Conservation (phyloP, 2,113 vertebrate genomes). For the Leucosticte australis region DNA sequence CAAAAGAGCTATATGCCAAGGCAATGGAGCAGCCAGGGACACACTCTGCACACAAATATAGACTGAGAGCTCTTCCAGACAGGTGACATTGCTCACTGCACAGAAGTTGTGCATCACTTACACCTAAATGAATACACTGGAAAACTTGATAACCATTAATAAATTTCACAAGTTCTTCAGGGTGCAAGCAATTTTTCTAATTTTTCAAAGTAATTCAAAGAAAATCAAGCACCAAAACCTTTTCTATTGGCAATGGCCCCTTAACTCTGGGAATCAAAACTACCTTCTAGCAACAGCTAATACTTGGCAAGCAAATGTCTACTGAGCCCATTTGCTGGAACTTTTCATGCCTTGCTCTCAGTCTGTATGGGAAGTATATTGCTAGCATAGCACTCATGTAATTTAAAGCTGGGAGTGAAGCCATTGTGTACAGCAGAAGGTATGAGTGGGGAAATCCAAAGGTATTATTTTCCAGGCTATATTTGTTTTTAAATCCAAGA, state of each 20-base stretch:
- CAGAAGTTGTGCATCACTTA: neutral
- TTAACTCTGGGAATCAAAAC: neutral
- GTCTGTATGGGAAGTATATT: neutral
- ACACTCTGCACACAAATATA: neutral
- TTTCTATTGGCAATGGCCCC: neutral
- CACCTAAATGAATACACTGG: neutral
- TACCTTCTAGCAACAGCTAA: neutral
- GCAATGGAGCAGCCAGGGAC: neutral
- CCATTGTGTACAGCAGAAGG: slow-evolving; percentile 21
- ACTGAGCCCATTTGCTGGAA: neutral
- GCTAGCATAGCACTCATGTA: neutral
- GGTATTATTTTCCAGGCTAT: slow-evolving; percentile 4
- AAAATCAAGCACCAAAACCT: neutral
- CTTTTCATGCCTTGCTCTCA: neutral
- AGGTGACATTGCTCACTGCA: neutral
- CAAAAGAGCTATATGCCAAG: neutral
- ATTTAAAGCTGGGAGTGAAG: slow-evolving; percentile 40
- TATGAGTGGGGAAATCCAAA: slow-evolving; percentile 13
- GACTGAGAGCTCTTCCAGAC: neutral
- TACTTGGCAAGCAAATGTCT: neutral
- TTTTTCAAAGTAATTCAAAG: neutral
- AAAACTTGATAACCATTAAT: neutral
- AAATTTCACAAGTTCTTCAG: neutral
- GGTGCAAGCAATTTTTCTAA: neutral
- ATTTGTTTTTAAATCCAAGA: slow-evolving; percentile 39